Base-by-base conservation (phyloP, 2,888 invertebrate species). In the Ectemnius cavifrons region DNA sequence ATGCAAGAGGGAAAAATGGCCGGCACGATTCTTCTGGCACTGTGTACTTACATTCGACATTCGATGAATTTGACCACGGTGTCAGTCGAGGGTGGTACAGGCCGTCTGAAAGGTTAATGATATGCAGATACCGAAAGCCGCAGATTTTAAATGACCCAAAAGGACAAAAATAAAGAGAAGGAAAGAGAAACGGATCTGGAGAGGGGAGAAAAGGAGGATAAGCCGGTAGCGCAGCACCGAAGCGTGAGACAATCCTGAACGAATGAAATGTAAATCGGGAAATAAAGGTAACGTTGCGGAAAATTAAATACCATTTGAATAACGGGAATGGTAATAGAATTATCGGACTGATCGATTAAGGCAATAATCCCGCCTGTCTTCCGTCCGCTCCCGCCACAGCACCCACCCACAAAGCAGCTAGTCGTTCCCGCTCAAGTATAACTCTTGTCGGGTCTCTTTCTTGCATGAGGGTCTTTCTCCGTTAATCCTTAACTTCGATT, bases 291-390 rank as follows among this genome's bases (percentile, higher is more conserved):
- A 88, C 88, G 87, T 84, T 81, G 86, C 85, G 88, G 87, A 89
- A 89, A 90, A 89, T 90, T 88, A 88, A 90, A 89, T 89, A 88
- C 84, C 88, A 89, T 89, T 89, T 88, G 88, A 89, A 90, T 88
- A 86, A 84, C 83, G 83, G 76, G 82, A 85, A 84, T 84, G 79
- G 85, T 85, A 86, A 87, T 88, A 83, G 84, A 88, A 89, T 88
- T 88, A 88, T 88, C 83, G 81, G 77, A 67, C 78, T 85, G 84
- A 88, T 88, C 85, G 87, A 86, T 87, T 87, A 86, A 86, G 82
- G 84, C 84, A 84, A 86, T 86, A 86, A 87, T 81, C 81, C 81
- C 64, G 75, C 66, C 79, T 69, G 73, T 84, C 82, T 80, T 80
- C 69, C 69, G 23, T 45, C 66, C 67, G 45, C 46, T 14, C 57